A percentile compares a stretch with the other conserved stretches of the same genome.
Conservation (phyloP, 2,888 invertebrate genomes). For the Syrista parreyssii region DNA sequence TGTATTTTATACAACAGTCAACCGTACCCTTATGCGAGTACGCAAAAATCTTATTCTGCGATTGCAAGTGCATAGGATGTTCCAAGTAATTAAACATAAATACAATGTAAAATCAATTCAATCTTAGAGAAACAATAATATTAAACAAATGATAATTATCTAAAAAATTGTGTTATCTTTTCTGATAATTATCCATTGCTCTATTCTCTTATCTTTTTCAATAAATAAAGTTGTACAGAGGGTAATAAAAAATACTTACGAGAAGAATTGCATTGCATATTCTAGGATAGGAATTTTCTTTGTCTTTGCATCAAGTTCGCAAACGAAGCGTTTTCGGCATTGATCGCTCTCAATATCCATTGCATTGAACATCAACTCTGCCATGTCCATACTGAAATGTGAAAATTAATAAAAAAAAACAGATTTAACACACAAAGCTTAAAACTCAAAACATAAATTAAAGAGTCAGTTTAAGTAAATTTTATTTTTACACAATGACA, state of each 20-base stretch:
- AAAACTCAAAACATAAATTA: background rate
- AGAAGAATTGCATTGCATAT: slow-evolving; percentile 17
- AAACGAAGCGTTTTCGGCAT: slow-evolving; percentile 29
- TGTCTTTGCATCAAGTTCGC: slow-evolving; percentile 26
- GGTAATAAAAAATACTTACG: slow-evolving; percentile 11
- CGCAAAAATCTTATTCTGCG: too few relatives aligned
- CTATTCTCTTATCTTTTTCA: background rate
- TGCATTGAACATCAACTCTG: slow-evolving; percentile 27
- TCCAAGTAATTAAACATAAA: too few relatives aligned
- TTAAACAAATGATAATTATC: background rate
- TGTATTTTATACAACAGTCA: background rate
- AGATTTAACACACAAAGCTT: background rate
- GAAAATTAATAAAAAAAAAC: background rate
- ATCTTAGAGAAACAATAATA: background rate
- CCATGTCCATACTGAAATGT: slow-evolving; percentile 25
- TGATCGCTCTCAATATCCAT: slow-evolving; percentile 28
- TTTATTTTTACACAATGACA: background rate
- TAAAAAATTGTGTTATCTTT: too few relatives aligned
- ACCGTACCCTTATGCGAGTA: too few relatives aligned
- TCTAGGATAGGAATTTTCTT: slow-evolving; percentile 11
- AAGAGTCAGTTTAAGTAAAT: background rate
- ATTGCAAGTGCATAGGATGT: too few relatives aligned
- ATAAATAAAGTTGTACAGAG: background rate
- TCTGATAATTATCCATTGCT: background rate
- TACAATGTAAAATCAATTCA: background rate